phyloP scores from a whole-genome alignment of 2,888 invertebrate species.

The Andricus quercusramuli region DNA sequence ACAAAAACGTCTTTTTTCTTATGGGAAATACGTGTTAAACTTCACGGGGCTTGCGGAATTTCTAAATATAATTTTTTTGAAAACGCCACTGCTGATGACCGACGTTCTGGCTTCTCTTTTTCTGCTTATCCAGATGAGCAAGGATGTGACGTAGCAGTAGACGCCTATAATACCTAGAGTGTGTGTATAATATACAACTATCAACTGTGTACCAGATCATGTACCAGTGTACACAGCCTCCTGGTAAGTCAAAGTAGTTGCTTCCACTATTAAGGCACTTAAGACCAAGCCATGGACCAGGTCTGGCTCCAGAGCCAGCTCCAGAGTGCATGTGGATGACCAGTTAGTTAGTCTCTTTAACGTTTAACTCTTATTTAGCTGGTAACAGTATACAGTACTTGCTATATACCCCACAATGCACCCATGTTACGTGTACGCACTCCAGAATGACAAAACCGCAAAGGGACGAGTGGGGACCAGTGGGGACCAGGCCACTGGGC shows the following conservation, averaged over 20 bases:
- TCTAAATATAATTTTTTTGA: too few species aligned
- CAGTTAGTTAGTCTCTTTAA: slow-evolving; percentile 37
- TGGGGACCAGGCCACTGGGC: slow-evolving; percentile 4
- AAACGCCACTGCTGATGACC: too few species aligned
- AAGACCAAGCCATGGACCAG: slow-evolving; percentile 24
- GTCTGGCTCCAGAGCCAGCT: slow-evolving; percentile 15
- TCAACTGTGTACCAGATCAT: neutral
- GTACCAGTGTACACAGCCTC: neutral
- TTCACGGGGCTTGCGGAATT: too few species aligned
- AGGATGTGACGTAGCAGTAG: slow-evolving; percentile 31
- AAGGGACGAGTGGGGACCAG: neutral
- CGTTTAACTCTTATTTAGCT: slow-evolving; percentile 12
- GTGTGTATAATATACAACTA: neutral
- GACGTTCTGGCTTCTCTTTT: neutral
- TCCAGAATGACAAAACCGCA: slow-evolving; percentile 4
- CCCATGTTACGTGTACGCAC: slow-evolving; percentile 11
- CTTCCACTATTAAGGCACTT: slow-evolving; percentile 6
- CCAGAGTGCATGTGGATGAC: neutral
- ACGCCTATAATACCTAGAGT: neutral
- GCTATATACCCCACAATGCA: neutral
- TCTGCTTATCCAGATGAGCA: slow-evolving; percentile 10
- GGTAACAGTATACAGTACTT: slow-evolving; percentile 18
- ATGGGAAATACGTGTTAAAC: too few species aligned
- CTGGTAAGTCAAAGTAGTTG: neutral
- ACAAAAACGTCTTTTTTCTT: too few species aligned